Evolutionary conservation across 2,113 vertebrate species (phyloP).

Genomic region (Syngnathus floridae): DNA sequence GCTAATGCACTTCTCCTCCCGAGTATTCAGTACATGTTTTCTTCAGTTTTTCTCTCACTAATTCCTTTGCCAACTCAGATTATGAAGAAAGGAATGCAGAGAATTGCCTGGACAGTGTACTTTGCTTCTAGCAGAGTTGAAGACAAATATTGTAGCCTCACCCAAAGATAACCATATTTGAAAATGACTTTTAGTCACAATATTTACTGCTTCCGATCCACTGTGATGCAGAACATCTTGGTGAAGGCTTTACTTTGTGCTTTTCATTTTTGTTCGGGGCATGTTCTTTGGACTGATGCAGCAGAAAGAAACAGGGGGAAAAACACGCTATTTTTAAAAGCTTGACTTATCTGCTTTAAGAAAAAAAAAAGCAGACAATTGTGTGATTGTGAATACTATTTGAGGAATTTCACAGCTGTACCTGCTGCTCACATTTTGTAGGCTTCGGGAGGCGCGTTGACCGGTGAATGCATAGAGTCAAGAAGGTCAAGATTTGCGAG

Average conservation of each 20-base stretch:
- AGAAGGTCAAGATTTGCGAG: slow-evolving; percentile 89
- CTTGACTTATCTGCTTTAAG: neutral
- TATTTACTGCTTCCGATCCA: neutral
- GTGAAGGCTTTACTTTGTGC: neutral
- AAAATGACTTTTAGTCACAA: neutral
- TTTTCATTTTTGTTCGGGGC: neutral
- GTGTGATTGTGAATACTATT: neutral
- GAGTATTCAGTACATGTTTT: neutral
- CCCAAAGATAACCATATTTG: neutral
- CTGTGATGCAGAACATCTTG: neutral
- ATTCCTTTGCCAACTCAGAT: slow-evolving; percentile 14
- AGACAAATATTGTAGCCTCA: neutral
- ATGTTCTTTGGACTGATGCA: neutral
- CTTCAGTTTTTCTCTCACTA: slow-evolving; percentile 15
- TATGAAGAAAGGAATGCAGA: slow-evolving; percentile 29
- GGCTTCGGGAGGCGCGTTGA: slow-evolving; percentile 69
- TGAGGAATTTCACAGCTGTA: neutral
- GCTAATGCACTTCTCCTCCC: neutral
- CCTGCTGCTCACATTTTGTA: slow-evolving; percentile 62
- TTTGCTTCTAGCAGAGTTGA: slow-evolving; percentile 1
- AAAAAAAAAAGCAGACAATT: neutral
- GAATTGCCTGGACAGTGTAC: neutral
- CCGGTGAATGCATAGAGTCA: slow-evolving; percentile 95
- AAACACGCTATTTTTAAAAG: neutral
- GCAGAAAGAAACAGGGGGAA: neutral